Evolutionary conservation across 2,113 vertebrate genomes (phyloP).

Genomic region (Pithys albifrons): DNA sequence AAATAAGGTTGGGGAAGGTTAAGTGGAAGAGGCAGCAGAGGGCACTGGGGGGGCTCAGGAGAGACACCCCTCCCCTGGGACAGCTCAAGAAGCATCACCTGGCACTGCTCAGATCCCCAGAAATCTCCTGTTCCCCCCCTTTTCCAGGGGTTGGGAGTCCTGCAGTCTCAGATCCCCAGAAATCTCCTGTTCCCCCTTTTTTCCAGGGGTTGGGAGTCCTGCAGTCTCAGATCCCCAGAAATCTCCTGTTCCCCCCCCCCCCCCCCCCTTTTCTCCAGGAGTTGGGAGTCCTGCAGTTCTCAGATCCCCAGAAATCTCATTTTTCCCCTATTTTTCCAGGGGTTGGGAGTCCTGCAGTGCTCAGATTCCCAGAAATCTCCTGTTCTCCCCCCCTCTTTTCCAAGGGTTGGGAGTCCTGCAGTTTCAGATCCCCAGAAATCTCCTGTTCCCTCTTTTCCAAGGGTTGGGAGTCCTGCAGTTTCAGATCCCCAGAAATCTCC

Average conservation of each 20-base stretch:
- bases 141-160: too few relatives aligned
- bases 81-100: background rate
- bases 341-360: fast-evolving
- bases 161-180: background rate
- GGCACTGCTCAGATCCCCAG: fast-evolving
- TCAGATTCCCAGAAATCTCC: background rate
- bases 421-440: background rate
- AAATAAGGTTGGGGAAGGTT: background rate
- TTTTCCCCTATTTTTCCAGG: too few relatives aligned
- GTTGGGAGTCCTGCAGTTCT: too few relatives aligned
- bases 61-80: background rate
- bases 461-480: too few relatives aligned
- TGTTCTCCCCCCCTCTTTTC: too few relatives aligned
- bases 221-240: background rate
- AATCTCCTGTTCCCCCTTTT: too few relatives aligned
- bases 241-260: too few relatives aligned
- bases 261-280: too few relatives aligned
- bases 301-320: background rate
- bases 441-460: too few relatives aligned
- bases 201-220: too few relatives aligned
- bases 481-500: background rate
- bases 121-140: too few relatives aligned
- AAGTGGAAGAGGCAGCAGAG: background rate
- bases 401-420: too few relatives aligned
- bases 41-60: fast-evolving